These are phyloP conservation scores for Proterorhinus semilunaris DNA, from an alignment of 2,113 vertebrate genomes.

Conservation along the genomic window DNA sequence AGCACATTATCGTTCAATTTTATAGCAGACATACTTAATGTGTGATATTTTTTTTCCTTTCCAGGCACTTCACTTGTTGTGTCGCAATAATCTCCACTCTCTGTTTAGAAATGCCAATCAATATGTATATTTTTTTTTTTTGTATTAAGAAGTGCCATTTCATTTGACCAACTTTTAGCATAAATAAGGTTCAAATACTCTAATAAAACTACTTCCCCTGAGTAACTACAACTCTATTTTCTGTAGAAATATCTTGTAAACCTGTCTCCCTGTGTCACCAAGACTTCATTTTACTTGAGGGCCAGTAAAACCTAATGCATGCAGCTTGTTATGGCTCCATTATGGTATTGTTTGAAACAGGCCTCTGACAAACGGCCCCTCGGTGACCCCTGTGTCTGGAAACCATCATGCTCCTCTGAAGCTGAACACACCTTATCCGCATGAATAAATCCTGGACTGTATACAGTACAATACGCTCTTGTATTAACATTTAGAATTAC, in stretches of 20 bases:
- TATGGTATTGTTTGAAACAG: slow-evolving; percentile 18
- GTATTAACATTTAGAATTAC: neutral
- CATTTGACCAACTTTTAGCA: too few species aligned
- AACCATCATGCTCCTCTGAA: slow-evolving; percentile 9
- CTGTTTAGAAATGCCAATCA: too few species aligned
- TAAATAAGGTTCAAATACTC: too few species aligned
- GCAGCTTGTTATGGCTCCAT: slow-evolving; percentile 14
- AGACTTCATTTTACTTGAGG: neutral
- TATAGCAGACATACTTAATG: too few species aligned
- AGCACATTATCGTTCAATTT: too few species aligned
- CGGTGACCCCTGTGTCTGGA: slow-evolving; percentile 21
- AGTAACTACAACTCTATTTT: too few species aligned
- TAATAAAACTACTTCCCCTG: too few species aligned
- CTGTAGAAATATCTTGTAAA: neutral
- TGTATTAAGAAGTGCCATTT: too few species aligned
- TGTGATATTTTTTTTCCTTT: too few species aligned
- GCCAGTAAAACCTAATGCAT: neutral
- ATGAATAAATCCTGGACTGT: neutral
- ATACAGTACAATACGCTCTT: neutral
- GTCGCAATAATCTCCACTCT: too few species aligned
- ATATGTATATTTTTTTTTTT: too few species aligned
- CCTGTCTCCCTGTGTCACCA: neutral
- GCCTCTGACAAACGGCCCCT: slow-evolving; percentile 3
- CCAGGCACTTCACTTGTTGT: too few species aligned
- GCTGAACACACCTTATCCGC: neutral